Percentiles rank a stretch among this genome's conserved stretches.
phyloP scores from a whole-genome alignment of 1,140 invertebrate species.

The Neodiprion virginianus region DNA sequence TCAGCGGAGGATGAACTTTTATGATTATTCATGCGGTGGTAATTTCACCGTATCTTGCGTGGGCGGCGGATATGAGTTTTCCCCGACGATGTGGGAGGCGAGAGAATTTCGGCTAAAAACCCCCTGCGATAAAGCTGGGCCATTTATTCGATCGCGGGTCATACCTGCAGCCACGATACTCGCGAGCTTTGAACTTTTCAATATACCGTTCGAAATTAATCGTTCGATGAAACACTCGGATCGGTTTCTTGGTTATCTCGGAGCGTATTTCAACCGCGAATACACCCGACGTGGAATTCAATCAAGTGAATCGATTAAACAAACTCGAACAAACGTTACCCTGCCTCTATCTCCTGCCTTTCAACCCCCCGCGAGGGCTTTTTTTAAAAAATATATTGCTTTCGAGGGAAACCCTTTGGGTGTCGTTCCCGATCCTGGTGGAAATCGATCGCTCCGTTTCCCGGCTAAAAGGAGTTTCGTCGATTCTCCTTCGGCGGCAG shows the following conservation, averaged over 20 bases:
- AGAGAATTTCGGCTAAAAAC: no score
- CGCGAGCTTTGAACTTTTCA: slow-evolving; percentile 1
- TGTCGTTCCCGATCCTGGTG: neutral
- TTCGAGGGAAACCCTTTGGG: neutral
- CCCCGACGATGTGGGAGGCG: no score
- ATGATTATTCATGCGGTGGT: no score
- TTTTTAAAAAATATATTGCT: neutral
- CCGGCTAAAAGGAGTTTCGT: no score
- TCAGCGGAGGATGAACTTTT: no score
- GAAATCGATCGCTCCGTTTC: no score
- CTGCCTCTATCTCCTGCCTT: neutral
- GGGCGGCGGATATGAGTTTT: no score
- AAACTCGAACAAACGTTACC: neutral
- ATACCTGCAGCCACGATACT: no score
- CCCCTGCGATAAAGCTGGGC: no score
- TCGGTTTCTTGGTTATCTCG: neutral
- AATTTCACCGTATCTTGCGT: no score
- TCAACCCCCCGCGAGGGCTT: neutral
- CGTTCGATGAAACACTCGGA: neutral
- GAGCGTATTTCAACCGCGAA: neutral
- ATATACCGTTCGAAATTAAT: neutral
- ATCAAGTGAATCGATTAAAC: neutral
- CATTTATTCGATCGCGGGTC: no score
- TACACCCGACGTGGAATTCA: neutral
- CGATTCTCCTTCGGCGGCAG: no score